A percentile compares a stretch with the other conserved stretches of the same genome.
Conservation (phyloP, 1,140 invertebrate species). For the Leptinotarsa lineolata region DNA sequence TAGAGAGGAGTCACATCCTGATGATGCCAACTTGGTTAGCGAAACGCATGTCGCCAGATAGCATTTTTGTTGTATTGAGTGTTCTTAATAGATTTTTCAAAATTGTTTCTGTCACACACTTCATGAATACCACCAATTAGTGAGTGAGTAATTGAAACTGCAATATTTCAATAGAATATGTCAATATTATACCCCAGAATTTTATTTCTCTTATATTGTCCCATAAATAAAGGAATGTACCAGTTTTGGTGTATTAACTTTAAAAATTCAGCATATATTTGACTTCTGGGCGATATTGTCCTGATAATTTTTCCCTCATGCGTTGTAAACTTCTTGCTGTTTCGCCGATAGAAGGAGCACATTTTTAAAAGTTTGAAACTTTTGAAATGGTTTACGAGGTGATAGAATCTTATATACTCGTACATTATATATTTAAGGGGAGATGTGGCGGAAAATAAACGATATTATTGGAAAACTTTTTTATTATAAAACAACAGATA, state of each 20-base stretch:
- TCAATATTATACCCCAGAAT: not conserved
- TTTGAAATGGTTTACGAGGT: constrained; percentile 28
- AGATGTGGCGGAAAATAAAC: not conserved
- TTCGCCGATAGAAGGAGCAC: constrained; percentile 13
- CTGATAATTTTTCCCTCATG: constrained; percentile 28
- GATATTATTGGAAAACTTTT: not conserved
- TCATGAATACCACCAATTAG: no score
- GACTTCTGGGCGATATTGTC: constrained; percentile 28
- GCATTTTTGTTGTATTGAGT: no score
- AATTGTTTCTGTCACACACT: no score
- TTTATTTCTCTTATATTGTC: constrained; percentile 1
- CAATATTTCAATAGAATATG: no score
- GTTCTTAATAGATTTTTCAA: no score
- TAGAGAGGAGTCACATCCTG: no score
- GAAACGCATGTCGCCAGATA: no score
- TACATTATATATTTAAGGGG: constrained; percentile 16
- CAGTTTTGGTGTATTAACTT: constrained; percentile 23
- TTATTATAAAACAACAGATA: not conserved
- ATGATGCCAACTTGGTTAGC: no score
- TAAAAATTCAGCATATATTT: constrained; percentile 29
- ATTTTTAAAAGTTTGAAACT: constrained; percentile 27
- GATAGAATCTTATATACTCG: constrained; percentile 29
- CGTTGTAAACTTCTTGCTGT: constrained; percentile 28
- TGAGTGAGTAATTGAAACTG: no score
- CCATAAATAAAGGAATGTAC: constrained; percentile 23